Percentiles rank a stretch among this genome's conserved stretches.
phyloP scores from a whole-genome alignment of 2,888 invertebrate genomes.

The Drosophila phalerata region DNA sequence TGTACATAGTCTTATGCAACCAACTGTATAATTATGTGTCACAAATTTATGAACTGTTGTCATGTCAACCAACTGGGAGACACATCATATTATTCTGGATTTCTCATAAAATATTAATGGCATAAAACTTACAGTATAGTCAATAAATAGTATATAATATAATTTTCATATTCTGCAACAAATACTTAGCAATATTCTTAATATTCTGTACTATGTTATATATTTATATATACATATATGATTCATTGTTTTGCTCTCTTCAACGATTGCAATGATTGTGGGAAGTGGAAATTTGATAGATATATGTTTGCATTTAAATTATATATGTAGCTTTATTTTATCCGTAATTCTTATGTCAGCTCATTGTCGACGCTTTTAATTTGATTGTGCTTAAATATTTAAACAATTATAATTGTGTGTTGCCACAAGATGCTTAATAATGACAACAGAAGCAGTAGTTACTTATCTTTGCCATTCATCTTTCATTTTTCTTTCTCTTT shows the following conservation, averaged over 20 bases:
- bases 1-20: constrained; percentile 1
- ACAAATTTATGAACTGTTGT: constrained; percentile 18
- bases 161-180: neutral
- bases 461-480: constrained; percentile 8
- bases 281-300: no score
- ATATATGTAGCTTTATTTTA: neutral
- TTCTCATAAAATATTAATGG: constrained; percentile 6
- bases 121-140: neutral
- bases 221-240: no score
- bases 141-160: neutral
- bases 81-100: constrained; percentile 2
- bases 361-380: constrained; percentile 31
- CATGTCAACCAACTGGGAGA: constrained; percentile 13
- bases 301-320: no score
- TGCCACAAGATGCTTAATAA: constrained; percentile 36
- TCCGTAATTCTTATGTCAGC: constrained; percentile 18
- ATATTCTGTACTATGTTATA: neutral
- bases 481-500: neutral
- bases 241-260: no score
- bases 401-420: constrained; percentile 63
- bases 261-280: no score
- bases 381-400: constrained; percentile 57
- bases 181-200: neutral
- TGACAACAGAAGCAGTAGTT: constrained; percentile 17
- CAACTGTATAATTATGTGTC: constrained; percentile 12